Base-by-base conservation (phyloP, 2,113 vertebrate genomes). In the Prunella himalayana region DNA sequence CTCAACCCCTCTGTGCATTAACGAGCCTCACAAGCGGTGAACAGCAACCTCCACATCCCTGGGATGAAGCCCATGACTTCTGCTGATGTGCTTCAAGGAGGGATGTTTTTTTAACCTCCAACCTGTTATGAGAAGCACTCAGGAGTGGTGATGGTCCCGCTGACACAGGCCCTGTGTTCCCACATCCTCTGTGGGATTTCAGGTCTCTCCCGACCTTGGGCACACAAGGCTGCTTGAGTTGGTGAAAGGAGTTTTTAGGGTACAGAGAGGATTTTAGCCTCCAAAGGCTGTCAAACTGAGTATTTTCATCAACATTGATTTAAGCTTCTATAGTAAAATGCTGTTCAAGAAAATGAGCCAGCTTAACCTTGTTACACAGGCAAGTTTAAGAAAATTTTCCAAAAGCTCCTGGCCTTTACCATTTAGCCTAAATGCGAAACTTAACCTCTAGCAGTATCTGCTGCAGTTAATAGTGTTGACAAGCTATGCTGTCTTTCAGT, bases 391-490 rank as follows among this genome's bases (percentile, higher is more conserved):
- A 60, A 60, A 17, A 19, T 47, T 68, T 68, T 72, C 35, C 65
- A 14, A 50, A 71, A 70, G 16, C 33, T 65, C 41, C 65, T 70
- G 57, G 44, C 82, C 83, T 82, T 63, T 64, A 37, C 47, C 35
- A 23, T 47, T 88, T 56, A 69, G 63, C 69, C 45, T 71, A 54
- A 83, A 77, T 49, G 54, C 69, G 60, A 82, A 90, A 63, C 37
- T 57, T 81, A 82, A 95, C 72, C 86, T 86, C 88, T 14, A 92
- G 84, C 86, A 88, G 28, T 54, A 30, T 77, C 37, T 42, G 72
- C 70, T 86, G 75, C 82, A 71, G 79, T 88, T 95, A 85, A 90
- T 75, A 68, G 10, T 89, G 77, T 83, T 94, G 93, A 97, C 85
- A 92, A 87, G 80, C 50, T 47, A 31, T 64, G 63, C 85, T 65